Conservation (phyloP, 2,888 invertebrate species). For the Chloroclysta siterata region DNA sequence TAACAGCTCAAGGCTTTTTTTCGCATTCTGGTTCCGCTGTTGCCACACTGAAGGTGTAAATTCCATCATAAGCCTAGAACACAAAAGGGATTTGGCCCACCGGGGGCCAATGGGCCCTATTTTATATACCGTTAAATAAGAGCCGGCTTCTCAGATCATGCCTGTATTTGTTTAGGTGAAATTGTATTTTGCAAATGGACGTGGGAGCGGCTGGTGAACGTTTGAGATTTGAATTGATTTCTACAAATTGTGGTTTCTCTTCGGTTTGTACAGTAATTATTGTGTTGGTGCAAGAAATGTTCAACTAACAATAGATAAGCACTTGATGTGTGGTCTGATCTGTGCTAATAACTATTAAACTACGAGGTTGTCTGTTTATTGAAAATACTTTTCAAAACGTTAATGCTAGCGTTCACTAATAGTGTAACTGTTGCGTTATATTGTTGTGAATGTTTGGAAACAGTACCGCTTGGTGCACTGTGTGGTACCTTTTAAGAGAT, state of each 20-base stretch:
- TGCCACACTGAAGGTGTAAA: conserved; percentile 68
- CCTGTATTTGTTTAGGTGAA: conserved; percentile 72
- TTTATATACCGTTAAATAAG: conserved; percentile 71
- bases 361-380: neutral
- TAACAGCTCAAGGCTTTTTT: conserved; percentile 51
- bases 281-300: conserved; percentile 30
- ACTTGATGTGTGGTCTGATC: conserved; percentile 20
- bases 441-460: neutral
- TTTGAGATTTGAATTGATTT: conserved; percentile 59
- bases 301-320: conserved; percentile 34
- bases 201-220: conserved; percentile 67
- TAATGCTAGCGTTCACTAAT: neutral
- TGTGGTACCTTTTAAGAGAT: too few relatives aligned
- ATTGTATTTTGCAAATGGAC: conserved; percentile 63
- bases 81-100: conserved; percentile 65
- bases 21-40: conserved; percentile 46
- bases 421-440: neutral
- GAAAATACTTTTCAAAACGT: neutral
- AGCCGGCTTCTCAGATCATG: conserved; percentile 58
- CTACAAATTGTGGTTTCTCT: conserved; percentile 66
- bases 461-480: too few relatives aligned
- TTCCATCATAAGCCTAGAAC: conserved; percentile 65
- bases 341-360: neutral
- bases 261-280: conserved; percentile 52
- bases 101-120: conserved; percentile 49